Evolutionary conservation across 2,113 vertebrate genomes (phyloP).

Genomic region (Hippoglossus stenolepis): DNA sequence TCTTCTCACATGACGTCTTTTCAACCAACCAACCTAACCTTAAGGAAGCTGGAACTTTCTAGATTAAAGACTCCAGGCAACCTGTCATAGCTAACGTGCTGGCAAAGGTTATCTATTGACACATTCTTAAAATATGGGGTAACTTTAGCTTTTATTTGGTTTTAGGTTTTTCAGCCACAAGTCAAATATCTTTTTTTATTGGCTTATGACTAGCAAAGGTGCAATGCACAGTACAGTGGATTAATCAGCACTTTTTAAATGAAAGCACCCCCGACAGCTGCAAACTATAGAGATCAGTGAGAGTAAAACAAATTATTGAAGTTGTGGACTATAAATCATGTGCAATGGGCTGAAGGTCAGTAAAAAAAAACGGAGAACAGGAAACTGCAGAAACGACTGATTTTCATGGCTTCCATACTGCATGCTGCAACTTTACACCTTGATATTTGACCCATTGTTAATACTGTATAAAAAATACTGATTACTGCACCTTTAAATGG

Average conservation of each 20-base stretch:
- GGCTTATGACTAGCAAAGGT: neutral
- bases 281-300: neutral
- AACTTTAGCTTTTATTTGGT: too few relatives aligned
- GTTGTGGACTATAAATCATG: neutral
- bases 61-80: too few relatives aligned
- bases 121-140: too few relatives aligned
- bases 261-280: neutral
- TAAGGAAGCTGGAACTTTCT: too few relatives aligned
- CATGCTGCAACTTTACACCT: neutral
- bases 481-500: neutral
- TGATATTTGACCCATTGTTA: neutral
- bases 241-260: neutral
- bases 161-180: too few relatives aligned
- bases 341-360: neutral
- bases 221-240: neutral
- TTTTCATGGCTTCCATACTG: too few relatives aligned
- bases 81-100: too few relatives aligned
- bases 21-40: too few relatives aligned
- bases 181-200: neutral
- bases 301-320: neutral
- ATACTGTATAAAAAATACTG: neutral
- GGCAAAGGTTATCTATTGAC: too few relatives aligned
- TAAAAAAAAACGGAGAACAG: neutral
- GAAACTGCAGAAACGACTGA: neutral
- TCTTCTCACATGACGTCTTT: too few relatives aligned